Percentiles rank a stretch among this genome's conserved stretches.
These are phyloP conservation scores for Irena cyanogastra DNA, from an alignment of 2,113 vertebrate species.

Conservation along the genomic window DNA sequence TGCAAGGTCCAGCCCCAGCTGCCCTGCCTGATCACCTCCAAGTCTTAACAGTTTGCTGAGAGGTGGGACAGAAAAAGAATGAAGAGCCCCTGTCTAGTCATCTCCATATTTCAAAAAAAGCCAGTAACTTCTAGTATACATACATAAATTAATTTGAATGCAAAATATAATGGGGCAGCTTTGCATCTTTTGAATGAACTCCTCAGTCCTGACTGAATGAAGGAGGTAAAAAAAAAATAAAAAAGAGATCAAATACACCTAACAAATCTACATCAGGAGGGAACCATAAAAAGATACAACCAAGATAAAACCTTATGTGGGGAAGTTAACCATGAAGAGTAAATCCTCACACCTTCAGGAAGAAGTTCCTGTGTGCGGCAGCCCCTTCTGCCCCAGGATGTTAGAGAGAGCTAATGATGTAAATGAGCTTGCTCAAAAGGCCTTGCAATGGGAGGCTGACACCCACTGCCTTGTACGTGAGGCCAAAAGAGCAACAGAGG, in stretches of 20 bases:
- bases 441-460: accelerated
- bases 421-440: not conserved
- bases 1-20: accelerated
- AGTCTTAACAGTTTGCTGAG: not conserved
- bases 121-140: not conserved
- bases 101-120: not conserved
- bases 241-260: not conserved
- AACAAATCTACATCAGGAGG: not conserved
- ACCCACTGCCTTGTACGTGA: accelerated
- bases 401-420: not conserved
- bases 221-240: not conserved
- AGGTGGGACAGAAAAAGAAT: not conserved
- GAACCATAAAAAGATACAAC: conserved; percentile 35
- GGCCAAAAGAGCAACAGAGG: not conserved
- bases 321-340: not conserved
- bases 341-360: not conserved
- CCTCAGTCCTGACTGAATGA: accelerated
- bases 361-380: not conserved
- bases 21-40: not conserved
- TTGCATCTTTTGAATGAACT: not conserved
- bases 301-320: conserved; percentile 35
- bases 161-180: not conserved
- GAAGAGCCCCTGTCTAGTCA: not conserved
- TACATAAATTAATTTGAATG: not conserved
- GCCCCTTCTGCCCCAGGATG: not conserved